Conservation (phyloP, 1,140 invertebrate genomes). For the Laupala kohalensis region DNA sequence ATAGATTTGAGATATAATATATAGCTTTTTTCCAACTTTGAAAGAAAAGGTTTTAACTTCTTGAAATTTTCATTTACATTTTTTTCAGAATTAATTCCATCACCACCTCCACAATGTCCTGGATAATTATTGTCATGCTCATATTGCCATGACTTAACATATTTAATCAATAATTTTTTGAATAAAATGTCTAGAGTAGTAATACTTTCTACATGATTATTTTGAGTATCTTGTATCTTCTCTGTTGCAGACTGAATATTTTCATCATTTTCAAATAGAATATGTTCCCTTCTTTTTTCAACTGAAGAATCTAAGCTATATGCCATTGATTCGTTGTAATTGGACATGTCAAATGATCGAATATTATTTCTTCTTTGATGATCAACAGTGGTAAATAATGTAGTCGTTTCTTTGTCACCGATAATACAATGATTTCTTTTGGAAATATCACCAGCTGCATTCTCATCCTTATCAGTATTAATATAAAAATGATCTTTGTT, state of each 20-base stretch:
- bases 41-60: background rate
- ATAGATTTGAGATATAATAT: background rate
- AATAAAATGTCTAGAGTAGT: conserved; percentile 20
- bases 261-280: too few species aligned
- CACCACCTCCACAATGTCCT: conserved; percentile 3
- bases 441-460: too few species aligned
- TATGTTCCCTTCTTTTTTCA: background rate
- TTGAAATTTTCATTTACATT: background rate
- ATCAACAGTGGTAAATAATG: too few species aligned
- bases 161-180: conserved; percentile 20
- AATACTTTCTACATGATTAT: conserved; percentile 17
- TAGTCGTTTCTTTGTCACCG: too few species aligned
- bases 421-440: too few species aligned
- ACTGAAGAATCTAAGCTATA: background rate
- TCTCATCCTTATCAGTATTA: too few species aligned
- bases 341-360: too few species aligned
- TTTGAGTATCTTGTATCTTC: conserved; percentile 11
- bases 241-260: too few species aligned
- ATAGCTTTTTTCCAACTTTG: conserved; percentile 3
- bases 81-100: background rate
- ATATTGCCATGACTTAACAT: conserved; percentile 20
- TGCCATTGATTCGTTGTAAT: background rate
- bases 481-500: too few species aligned
- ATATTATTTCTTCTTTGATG: too few species aligned
- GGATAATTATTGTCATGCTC: conserved; percentile 21